Evolutionary conservation across 2,888 invertebrate genomes (phyloP), one percentile per base, ranked within the genome.

Genomic region (Oscheius onirici): DNA sequence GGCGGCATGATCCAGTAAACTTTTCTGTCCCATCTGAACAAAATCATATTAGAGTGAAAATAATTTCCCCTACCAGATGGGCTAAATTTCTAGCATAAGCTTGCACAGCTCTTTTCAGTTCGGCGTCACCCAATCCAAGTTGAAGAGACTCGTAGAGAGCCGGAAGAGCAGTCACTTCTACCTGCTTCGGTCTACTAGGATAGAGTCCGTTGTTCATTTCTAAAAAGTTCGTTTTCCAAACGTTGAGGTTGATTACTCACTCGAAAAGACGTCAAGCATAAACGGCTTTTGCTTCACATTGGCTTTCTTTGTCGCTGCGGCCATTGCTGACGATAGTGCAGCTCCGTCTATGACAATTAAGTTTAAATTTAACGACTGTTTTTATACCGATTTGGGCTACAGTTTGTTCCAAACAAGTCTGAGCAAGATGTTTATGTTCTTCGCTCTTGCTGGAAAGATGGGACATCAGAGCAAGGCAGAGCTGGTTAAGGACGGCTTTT

Each of bases 401-500:
- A 1, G 79, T 76, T 20, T 79, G 72, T 34, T 74, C 58, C 17
- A 81, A 71, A 34, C 76, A 74, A 1, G 73, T 70, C 26, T 74
- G 71, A 1, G 81, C 79, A 2, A 78, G 55, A 40, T 81, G 78
- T 34, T 74, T 72, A 26, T 77, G 79, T 40, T 81, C 81, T 49
- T 81, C 81, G n/a, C 77, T 78, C 63, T 79, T 76, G 41, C 76
- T 76, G n/a, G 81, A 77, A 8, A 81, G 73, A 69, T 79, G 79
- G 2, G 77, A 71, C 22, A 76, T 74, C 20, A 81, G 61, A 10
- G 78, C 73, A 51, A 78, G 73, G 17, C 72, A 49, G 17, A 81
- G 54, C 28, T 81, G 81, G 46, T 78, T 79, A 52, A 81, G 51
- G 0, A 81, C 79, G 0, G 79, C 79, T 73, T 79, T 79, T 66